Evolutionary conservation across 2,797 vertebrate species (phyloP), one percentile per base, ranked within the genome.

Genomic region (Eulemur albifrons): DNA sequence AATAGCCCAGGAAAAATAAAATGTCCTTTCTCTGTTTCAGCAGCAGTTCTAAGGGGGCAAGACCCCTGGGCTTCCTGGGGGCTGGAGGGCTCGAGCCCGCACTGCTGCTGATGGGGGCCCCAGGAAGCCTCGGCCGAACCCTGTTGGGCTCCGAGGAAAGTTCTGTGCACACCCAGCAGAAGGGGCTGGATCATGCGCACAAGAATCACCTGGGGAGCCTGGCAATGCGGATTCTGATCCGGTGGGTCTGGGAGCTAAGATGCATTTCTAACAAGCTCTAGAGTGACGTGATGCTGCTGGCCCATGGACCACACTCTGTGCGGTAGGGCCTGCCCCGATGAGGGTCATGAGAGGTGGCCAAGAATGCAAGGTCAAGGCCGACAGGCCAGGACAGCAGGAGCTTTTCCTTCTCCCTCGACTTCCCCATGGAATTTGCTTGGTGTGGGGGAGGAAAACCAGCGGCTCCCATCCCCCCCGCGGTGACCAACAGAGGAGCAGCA

Each of bases 101-200:
- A 35, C 57, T 21, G 27, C 61, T 13, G 17, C n/a, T 43, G 84
- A n/a, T 23, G 43, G 50, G 45, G 27, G 9, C 32, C 48, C 57
- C 48, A 9, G 0, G 17, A 57, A 45, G 45, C 30, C 48, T 38
- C 21, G 35, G 59, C 72, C 18, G 6, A 5, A 7, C 35, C 69
- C 57, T 38, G 4, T 30, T 4, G 38, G 43, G 54, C 69, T 21
- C 1, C 2, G 72, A n/a, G 0, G 25, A 80, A 77, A 50, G 76
- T 45, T 61, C 40, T 6, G 0, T 13, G 11, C 23, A 21, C 27
- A n/a, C 30, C 5, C 4, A 6, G 91, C 20, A 30, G n/a, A 13
- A 81, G 0, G 20, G 4, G 32, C 35, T 0, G 27, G 23, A 9
- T 9, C 5, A 4, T 0, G 15, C 20, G 13, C 1, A 0, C 2